Conservation (phyloP, 2,113 vertebrate genomes). For the Corvus moneduloides region DNA sequence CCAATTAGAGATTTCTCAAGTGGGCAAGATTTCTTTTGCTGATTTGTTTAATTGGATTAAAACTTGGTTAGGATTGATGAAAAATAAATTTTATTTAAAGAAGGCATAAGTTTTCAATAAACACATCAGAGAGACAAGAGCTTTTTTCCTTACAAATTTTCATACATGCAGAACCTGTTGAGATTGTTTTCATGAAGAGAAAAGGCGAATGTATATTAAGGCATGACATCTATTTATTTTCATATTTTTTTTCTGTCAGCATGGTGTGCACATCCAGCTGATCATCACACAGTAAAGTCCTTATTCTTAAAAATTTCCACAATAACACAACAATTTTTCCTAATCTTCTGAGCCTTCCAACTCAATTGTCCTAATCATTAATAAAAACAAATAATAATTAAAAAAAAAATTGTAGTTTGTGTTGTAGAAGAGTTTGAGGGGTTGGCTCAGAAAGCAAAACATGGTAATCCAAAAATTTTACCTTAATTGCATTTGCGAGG, state of each 20-base stretch:
- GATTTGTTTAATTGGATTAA: neutral
- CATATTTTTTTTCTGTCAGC: neutral
- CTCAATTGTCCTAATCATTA: neutral
- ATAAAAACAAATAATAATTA: neutral
- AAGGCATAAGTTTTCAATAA: neutral
- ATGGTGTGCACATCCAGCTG: neutral
- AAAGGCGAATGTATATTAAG: neutral
- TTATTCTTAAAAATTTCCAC: neutral
- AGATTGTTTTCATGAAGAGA: neutral
- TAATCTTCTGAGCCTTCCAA: neutral
- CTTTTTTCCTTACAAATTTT: neutral
- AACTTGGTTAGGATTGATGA: neutral
- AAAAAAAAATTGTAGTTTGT: neutral
- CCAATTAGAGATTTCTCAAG: neutral
- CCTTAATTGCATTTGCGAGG: neutral
- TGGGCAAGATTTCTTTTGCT: neutral
- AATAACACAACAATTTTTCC: neutral
- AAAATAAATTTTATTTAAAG: neutral
- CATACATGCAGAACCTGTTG: neutral
- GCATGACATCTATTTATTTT: neutral
- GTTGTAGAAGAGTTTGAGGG: neutral
- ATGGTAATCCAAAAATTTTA: neutral
- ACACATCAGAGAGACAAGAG: rapidly evolving
- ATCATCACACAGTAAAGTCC: neutral
- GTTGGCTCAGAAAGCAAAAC: neutral